Percentiles rank a stretch among this genome's conserved stretches.
These are phyloP conservation scores for Sapajus apella DNA, from an alignment of 2,113 vertebrate genomes.

Conservation along the genomic window DNA sequence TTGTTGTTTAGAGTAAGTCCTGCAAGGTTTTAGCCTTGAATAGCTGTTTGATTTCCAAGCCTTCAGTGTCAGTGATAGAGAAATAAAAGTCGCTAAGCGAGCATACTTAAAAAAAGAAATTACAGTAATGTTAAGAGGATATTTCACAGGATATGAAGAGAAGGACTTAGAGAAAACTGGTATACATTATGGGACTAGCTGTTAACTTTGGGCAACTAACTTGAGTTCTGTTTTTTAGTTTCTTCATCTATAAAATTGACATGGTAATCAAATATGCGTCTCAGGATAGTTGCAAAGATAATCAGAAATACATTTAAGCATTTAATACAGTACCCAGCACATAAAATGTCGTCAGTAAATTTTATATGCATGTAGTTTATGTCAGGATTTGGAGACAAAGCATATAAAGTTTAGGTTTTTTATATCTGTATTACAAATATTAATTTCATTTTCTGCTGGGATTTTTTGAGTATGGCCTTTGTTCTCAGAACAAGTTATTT, in stretches of 20 bases:
- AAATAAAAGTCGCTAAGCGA: not conserved
- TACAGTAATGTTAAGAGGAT: not conserved
- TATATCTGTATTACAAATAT: not conserved
- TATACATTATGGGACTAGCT: too few species aligned
- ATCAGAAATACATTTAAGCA: not conserved
- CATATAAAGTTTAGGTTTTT: not conserved
- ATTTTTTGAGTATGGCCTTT: not conserved
- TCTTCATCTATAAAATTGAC: not conserved
- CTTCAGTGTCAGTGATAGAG: not conserved
- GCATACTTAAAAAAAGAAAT: not conserved
- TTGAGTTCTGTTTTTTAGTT: not conserved
- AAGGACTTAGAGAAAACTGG: not conserved
- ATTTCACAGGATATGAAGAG: too few species aligned
- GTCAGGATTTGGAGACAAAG: not conserved
- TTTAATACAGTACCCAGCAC: not conserved
- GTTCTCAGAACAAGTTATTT: slow-evolving; percentile 20
- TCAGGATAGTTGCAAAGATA: not conserved
- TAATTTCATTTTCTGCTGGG: not conserved
- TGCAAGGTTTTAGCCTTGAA: not conserved
- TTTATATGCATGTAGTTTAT: not conserved
- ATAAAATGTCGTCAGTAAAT: not conserved
- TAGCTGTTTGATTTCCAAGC: not conserved
- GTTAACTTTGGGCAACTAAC: not conserved
- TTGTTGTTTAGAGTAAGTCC: not conserved
- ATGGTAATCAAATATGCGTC: not conserved